These are phyloP conservation scores for Toxostoma redivivum DNA, from an alignment of 2,113 vertebrate species.

Conservation along the genomic window DNA sequence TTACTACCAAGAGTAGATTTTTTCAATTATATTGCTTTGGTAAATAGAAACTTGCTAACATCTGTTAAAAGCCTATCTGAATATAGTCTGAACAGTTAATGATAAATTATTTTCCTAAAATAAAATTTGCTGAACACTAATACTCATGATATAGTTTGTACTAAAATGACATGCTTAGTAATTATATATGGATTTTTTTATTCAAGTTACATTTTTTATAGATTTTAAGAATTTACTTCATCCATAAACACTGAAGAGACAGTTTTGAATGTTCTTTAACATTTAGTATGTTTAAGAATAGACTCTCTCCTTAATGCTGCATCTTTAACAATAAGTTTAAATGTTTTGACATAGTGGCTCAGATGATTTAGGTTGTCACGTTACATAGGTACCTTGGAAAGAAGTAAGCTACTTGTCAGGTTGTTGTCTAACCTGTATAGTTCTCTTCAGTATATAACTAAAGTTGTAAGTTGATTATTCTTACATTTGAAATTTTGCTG, in stretches of 20 bases:
- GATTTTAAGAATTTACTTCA: not conserved
- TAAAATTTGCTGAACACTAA: not conserved
- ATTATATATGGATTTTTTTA: not conserved
- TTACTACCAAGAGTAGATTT: not conserved
- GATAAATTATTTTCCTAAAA: not conserved
- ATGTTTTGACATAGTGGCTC: not conserved
- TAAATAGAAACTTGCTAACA: not conserved
- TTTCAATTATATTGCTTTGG: not conserved
- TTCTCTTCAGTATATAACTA: not conserved
- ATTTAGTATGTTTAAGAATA: not conserved
- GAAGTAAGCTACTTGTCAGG: not conserved
- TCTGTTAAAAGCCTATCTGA: not conserved
- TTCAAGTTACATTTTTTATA: not conserved
- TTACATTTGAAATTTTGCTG: not conserved
- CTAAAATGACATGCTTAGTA: not conserved
- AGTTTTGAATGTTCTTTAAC: not conserved
- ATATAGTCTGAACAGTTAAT: not conserved
- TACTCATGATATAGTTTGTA: not conserved
- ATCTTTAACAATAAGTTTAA: not conserved
- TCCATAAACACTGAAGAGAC: not conserved
- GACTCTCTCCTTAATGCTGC: not conserved
- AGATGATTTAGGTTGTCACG: not conserved
- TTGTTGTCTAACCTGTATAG: not conserved
- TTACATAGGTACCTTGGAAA: not conserved
- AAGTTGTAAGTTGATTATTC: not conserved